Conservation (phyloP, 2,888 invertebrate genomes). For the Gortyna flavago region DNA sequence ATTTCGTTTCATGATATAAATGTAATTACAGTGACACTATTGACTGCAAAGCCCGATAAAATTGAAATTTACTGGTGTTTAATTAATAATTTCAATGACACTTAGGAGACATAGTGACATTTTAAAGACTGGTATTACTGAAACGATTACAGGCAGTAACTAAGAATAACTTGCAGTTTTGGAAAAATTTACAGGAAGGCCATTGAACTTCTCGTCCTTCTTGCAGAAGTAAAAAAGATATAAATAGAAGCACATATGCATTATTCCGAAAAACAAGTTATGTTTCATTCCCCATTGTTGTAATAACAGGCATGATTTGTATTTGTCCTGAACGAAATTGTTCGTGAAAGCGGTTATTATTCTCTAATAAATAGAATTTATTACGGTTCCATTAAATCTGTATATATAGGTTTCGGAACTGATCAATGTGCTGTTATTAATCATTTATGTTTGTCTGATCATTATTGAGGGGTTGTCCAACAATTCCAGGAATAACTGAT, state of each 20-base stretch:
- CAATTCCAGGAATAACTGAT: slow-evolving; percentile 1
- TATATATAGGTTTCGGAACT: slow-evolving; percentile 5
- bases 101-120: background rate
- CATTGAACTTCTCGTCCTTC: background rate
- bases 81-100: background rate
- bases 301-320: slow-evolving; percentile 24
- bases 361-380: slow-evolving; percentile 5
- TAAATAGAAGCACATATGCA: slow-evolving; percentile 7
- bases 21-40: slow-evolving; percentile 9
- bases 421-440: slow-evolving; percentile 2
- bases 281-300: slow-evolving; percentile 2
- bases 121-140: background rate
- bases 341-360: slow-evolving; percentile 9
- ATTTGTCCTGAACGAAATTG: slow-evolving; percentile 19
- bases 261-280: slow-evolving; percentile 1
- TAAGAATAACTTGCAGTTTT: too few relatives aligned
- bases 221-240: background rate
- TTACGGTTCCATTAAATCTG: slow-evolving; percentile 30
- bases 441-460: slow-evolving; percentile 11
- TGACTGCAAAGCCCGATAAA: slow-evolving; percentile 9
- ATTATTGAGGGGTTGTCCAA: background rate
- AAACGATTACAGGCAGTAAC: background rate
- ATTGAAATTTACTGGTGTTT: background rate
- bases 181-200: background rate
- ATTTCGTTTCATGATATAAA: slow-evolving; percentile 21